A percentile compares a stretch with the other conserved stretches of the same genome.
Conservation (phyloP, 2,797 vertebrate genomes). For the Erpetoichthys calabaricus region DNA sequence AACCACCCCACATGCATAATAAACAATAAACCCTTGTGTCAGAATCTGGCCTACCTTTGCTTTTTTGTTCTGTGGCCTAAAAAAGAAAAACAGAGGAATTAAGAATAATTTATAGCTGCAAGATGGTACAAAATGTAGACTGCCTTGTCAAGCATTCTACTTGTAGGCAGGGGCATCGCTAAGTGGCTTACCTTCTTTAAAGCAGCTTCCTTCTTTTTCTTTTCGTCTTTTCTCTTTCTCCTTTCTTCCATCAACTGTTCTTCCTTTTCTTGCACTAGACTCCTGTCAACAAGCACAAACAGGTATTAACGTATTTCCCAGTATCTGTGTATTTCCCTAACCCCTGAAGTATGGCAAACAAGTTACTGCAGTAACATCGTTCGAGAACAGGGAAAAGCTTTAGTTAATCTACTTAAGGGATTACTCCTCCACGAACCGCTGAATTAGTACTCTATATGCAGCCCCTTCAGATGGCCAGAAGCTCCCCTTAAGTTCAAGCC, state of each 20-base stretch:
- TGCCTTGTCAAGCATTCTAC: too few relatives aligned
- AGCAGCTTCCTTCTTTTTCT: slow-evolving; percentile 72
- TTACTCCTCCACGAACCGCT: slow-evolving; percentile 29
- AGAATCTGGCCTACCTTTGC: slow-evolving; percentile 48
- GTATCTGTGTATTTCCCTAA: slow-evolving; percentile 3
- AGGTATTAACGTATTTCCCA: slow-evolving; percentile 21
- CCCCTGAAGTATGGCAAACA: slow-evolving; percentile 7
- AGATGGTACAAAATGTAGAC: too few relatives aligned
- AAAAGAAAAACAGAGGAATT: slow-evolving; percentile 37
- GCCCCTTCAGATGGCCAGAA: slow-evolving; percentile 14
- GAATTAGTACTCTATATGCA: slow-evolving; percentile 38
- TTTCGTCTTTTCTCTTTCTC: slow-evolving; percentile 76
- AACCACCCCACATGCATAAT: too few relatives aligned
- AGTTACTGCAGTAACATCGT: slow-evolving; percentile 23
- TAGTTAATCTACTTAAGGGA: slow-evolving; percentile 50
- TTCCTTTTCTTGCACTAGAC: slow-evolving; percentile 74
- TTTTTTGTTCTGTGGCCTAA: slow-evolving; percentile 65
- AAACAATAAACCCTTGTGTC: too few relatives aligned
- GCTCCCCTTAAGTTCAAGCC: slow-evolving; percentile 4
- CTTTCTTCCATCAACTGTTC: slow-evolving; percentile 92
- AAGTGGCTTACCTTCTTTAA: slow-evolving; percentile 62
- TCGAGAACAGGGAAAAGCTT: slow-evolving; percentile 40
- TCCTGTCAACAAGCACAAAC: slow-evolving; percentile 40
- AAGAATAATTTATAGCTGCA: slow-evolving; percentile 13
- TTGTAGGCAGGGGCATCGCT: too few relatives aligned